Evolutionary conservation across 2,888 invertebrate genomes (phyloP), one percentile per base, ranked within the genome.

Genomic region (Thymelicus acteon): DNA sequence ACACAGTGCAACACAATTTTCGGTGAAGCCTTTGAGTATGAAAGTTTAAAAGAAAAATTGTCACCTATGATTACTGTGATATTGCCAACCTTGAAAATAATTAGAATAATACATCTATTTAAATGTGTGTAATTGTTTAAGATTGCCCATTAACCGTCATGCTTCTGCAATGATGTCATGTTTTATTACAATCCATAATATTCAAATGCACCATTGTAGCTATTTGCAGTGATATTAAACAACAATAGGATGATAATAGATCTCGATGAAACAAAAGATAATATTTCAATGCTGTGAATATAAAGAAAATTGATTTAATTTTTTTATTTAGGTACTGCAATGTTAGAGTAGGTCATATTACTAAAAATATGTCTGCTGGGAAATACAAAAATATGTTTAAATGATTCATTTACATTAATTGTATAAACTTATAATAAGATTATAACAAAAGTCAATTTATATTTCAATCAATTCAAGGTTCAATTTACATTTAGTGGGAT

Each of bases 31-130:
- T 44, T 10, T 10, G 7, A 31, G 10, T 44, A 44, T 44, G 44
- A 44, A 8, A 44, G 44, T 10, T 44, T 4, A 44, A 44, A 8
- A 8, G 31, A 13, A 39, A 60, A 15, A 40, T 15, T 6, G 15
- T n/a, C 13, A 12, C n/a, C 19, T n/a, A 60, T 60, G 48, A 49
- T 24, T 31, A 61, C 54, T 63, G 58, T 49, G 63, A 61, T 54
- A 13, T 49, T 24, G 48, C 54, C 15, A 60, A 49, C 69, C 69
- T 64, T 70, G 63, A 40, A 48, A 37, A 19, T 64, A 63, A 69
- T 62, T 69, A 37, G 19, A 57, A 47, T 62, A 44, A 57, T 68
- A 47, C 44, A 58, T 63, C 54, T 69, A 52, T 68, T 44, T 63
- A 39, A 58, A 63, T 37, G 12, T 44, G 44, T 44, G 19, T 57